Conservation (phyloP, 2,113 vertebrate species). For the Ranitomeya variabilis region DNA sequence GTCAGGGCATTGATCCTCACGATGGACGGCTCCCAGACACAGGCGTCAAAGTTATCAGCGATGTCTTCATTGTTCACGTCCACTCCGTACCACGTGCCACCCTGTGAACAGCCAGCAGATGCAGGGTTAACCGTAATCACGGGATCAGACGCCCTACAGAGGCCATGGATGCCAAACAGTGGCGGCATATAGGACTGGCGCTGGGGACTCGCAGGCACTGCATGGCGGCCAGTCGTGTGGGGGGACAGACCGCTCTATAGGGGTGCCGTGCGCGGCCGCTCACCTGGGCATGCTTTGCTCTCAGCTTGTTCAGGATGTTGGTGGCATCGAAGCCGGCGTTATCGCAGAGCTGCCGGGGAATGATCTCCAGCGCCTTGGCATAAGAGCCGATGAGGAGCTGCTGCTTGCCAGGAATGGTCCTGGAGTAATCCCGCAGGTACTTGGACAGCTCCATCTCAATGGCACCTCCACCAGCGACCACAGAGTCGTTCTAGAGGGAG, state of each 20-base stretch:
- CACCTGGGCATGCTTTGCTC: constrained; percentile 96
- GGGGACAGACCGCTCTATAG: not conserved
- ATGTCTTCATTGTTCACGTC: constrained; percentile 96
- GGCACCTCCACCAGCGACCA: constrained; percentile 92
- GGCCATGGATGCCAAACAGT: too few relatives aligned
- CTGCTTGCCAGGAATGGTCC: constrained; percentile 96
- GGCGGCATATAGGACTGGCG: too few relatives aligned
- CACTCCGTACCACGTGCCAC: constrained; percentile 91
- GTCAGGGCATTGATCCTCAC: constrained; percentile 93
- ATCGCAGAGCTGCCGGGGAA: constrained; percentile 95
- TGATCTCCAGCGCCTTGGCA: constrained; percentile 94
- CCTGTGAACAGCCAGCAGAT: constrained; percentile 67
- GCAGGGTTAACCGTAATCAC: not conserved
- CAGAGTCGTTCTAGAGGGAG: constrained; percentile 83
- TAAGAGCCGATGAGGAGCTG: constrained; percentile 95
- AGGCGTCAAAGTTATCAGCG: constrained; percentile 86
- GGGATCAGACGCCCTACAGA: not conserved
- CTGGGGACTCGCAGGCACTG: too few relatives aligned
- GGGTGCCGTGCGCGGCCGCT: not conserved
- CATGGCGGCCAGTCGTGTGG: too few relatives aligned
- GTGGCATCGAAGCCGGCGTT: constrained; percentile 98
- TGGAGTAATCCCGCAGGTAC: constrained; percentile 91
- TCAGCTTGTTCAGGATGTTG: constrained; percentile 97
- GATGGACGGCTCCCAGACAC: constrained; percentile 92
- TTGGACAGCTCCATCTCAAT: constrained; percentile 98